Percentiles rank a stretch among this genome's conserved stretches.
phyloP scores from a whole-genome alignment of 35 echinoderm and acorn worm genomes.

The Acanthaster planci region DNA sequence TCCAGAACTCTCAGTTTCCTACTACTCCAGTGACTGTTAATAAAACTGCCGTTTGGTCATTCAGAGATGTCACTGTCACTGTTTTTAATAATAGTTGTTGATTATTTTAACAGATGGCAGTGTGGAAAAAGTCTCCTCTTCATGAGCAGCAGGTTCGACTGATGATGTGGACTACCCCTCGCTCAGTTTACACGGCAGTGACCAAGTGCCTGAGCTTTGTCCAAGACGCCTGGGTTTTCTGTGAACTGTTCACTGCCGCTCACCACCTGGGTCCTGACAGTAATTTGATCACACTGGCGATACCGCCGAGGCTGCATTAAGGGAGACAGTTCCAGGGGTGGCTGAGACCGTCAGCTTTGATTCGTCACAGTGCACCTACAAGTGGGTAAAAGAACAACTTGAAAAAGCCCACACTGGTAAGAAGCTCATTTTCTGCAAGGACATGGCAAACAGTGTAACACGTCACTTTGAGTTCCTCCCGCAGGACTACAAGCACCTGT shows the following conservation, averaged over 20 bases:
- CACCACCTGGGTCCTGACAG: neutral
- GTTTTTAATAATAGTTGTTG: too few relatives aligned
- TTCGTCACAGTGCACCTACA: slow-evolving; percentile 32
- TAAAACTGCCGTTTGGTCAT: too few relatives aligned
- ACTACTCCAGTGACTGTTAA: too few relatives aligned
- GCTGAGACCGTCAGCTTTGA: neutral
- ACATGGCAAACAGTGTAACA: slow-evolving; percentile 46
- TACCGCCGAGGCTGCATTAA: neutral
- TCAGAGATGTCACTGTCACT: too few relatives aligned
- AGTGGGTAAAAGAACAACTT: slow-evolving; percentile 54
- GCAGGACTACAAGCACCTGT: slow-evolving; percentile 54
- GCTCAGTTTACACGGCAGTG: slow-evolving; percentile 56
- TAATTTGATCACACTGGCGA: too few relatives aligned
- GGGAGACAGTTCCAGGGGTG: neutral
- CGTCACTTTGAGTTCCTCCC: slow-evolving; percentile 60
- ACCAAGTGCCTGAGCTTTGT: slow-evolving; percentile 44
- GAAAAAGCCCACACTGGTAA: slow-evolving; percentile 51
- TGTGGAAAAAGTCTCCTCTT: too few relatives aligned
- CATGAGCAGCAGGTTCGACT: slow-evolving; percentile 37
- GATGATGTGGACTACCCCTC: slow-evolving; percentile 67
- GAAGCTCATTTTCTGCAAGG: slow-evolving; percentile 65
- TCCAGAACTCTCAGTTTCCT: too few relatives aligned
- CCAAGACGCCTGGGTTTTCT: neutral
- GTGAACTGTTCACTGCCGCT: neutral
- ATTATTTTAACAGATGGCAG: too few relatives aligned